These are phyloP conservation scores for Lasioglossum malachurum DNA, from an alignment of 2,888 invertebrate species.

Conservation along the genomic window DNA sequence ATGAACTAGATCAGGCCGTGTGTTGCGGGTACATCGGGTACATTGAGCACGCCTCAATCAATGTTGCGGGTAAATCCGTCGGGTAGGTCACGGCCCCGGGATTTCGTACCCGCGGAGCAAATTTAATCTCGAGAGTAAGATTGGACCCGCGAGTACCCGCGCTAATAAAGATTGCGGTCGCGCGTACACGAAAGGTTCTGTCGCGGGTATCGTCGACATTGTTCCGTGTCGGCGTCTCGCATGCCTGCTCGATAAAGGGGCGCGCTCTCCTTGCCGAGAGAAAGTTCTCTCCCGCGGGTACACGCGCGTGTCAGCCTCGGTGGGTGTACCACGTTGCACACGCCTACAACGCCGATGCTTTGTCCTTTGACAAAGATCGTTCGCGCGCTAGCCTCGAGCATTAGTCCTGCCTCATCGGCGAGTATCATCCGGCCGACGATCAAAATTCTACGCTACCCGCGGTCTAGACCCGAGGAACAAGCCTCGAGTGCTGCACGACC, in stretches of 20 bases:
- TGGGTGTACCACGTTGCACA: slow-evolving; percentile 28
- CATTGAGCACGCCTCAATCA: too few relatives aligned
- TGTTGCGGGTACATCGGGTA: not conserved
- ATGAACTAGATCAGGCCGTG: too few relatives aligned
- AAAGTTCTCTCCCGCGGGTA: slow-evolving; percentile 61
- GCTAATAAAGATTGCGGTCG: not conserved
- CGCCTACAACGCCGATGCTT: slow-evolving; percentile 22
- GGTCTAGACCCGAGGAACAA: slow-evolving; percentile 31
- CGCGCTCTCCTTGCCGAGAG: slow-evolving; percentile 69
- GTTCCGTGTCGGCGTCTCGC: slow-evolving; percentile 59
- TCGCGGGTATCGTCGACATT: slow-evolving; percentile 51
- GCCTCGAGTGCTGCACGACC: not conserved
- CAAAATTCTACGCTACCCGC: slow-evolving; percentile 15
- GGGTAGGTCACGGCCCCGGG: not conserved
- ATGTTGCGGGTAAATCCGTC: not conserved
- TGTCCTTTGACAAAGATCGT: slow-evolving; percentile 18
- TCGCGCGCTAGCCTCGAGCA: not conserved
- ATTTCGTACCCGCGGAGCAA: not conserved
- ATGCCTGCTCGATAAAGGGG: slow-evolving; percentile 55
- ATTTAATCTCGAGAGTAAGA: not conserved
- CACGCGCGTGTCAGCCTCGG: slow-evolving; percentile 5
- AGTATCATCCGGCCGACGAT: not conserved
- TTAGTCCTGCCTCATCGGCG: slow-evolving; percentile 4
- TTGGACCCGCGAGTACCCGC: not conserved
- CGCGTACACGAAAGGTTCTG: slow-evolving; percentile 33